Base-by-base conservation (phyloP, 2,888 invertebrate genomes). In the Drosophila leonis region DNA sequence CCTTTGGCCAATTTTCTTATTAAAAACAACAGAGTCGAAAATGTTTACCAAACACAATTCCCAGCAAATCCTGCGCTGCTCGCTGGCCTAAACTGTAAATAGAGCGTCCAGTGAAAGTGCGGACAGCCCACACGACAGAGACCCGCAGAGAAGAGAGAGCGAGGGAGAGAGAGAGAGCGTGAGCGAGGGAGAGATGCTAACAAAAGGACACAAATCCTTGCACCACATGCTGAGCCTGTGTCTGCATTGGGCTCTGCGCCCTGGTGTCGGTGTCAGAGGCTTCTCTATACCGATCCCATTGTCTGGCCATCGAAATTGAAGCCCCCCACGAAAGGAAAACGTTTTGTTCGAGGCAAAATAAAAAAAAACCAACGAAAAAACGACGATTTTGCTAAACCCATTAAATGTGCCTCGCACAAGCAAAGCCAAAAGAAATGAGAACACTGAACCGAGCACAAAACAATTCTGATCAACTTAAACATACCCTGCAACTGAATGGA, bases 41-140 rank as follows among this genome's bases (percentile, higher is more conserved):
- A 87, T 85, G 84, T 85, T 85, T 85, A 85, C 84, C 90, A 85
- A 85, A 85, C 84, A 85, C 85, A 89, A 84, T 87, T 89, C 82
- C 80, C 85, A 64, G 73, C 88, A 87, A 86, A 82, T 72, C 80
- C 86, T 44, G 54, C 52, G 48, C 49, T 49, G 52, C 69, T 72
- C 65, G 65, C 52, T 59, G 71, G 57, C 70, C 85, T 70, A 84
- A 84, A 87, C 90, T 85, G 88, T 85, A 85, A 85, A 85, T 89
- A 89, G 84, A 89, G 75, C 78, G 84, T 60, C 56, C 85, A 85
- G 84, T 79, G 84, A 84, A 84, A 89, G 90, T 87, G 90, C 82
- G 80, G 80, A 84, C 77, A 84, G 84, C 12, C 48, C 77, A 68
- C 60, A 66, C 29, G 24, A 39, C 44, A 51, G 44, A 49, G 46